Conservation (phyloP, 2,113 vertebrate species). For the Heliornis fulica region DNA sequence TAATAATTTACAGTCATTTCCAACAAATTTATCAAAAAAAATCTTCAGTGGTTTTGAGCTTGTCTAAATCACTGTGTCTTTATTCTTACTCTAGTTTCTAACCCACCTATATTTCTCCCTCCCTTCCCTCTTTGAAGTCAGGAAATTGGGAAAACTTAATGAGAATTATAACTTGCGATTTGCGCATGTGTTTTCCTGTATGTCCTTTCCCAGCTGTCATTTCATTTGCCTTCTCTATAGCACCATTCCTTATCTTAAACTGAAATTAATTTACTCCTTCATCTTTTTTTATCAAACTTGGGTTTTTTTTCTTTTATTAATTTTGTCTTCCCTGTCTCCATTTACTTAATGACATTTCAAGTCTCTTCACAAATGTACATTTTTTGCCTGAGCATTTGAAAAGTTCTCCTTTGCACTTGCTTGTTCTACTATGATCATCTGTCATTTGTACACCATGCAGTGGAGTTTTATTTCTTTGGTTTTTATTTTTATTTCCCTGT, state of each 20-base stretch:
- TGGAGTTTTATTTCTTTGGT: background rate
- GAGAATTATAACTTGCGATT: slow-evolving; percentile 20
- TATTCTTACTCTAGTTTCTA: background rate
- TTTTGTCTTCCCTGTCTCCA: background rate
- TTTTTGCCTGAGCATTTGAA: background rate
- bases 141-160: background rate
- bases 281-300: background rate
- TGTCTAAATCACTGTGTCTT: background rate
- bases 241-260: background rate
- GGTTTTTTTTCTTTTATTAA: background rate
- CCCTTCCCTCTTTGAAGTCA: background rate
- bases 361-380: background rate
- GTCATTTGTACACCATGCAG: background rate
- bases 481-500: background rate
- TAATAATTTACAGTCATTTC: background rate
- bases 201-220: background rate
- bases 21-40: background rate
- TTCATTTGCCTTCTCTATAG: slow-evolving; percentile 14
- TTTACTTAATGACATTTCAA: background rate
- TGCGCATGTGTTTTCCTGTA: background rate
- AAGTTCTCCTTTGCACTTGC: background rate
- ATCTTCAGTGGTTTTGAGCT: background rate
- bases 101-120: background rate
- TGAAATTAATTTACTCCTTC: slow-evolving; percentile 24
- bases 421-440: background rate